Evolutionary conservation across 2,113 vertebrate species (phyloP).

Genomic region (Raja brachyura): DNA sequence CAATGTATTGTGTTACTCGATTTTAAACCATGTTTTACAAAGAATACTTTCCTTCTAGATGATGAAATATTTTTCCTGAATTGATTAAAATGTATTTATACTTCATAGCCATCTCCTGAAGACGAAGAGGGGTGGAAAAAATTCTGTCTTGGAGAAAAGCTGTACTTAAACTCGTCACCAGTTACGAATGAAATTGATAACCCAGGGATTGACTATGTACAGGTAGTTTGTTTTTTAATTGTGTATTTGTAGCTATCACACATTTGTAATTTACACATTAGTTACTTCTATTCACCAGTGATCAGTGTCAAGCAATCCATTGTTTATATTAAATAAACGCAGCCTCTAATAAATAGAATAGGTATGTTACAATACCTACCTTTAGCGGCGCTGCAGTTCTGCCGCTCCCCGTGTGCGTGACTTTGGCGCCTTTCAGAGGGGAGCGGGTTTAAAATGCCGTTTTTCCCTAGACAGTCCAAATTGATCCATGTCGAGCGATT

Average conservation of each 20-base stretch:
- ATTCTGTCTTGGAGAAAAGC: slow-evolving; percentile 82
- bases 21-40: not conserved
- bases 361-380: too few relatives aligned
- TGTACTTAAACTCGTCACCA: slow-evolving; percentile 55
- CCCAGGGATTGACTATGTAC: slow-evolving; percentile 76
- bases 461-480: too few relatives aligned
- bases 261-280: not conserved
- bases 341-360: not conserved
- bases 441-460: too few relatives aligned
- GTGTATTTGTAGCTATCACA: slow-evolving; percentile 27
- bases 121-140: slow-evolving; percentile 93
- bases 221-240: slow-evolving; percentile 56
- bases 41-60: not conserved
- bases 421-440: too few relatives aligned
- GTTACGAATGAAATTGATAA: slow-evolving; percentile 48
- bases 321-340: not conserved
- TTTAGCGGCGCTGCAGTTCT: too few relatives aligned
- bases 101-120: slow-evolving; percentile 66
- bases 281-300: not conserved
- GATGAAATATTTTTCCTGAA: slow-evolving; percentile 10
- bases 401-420: too few relatives aligned
- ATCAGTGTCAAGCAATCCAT: not conserved
- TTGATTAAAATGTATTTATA: slow-evolving; percentile 41
- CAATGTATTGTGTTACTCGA: not conserved
- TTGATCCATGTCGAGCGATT: too few relatives aligned